Base-by-base conservation (phyloP, 2,888 invertebrate genomes). In the Pycnomerus fuliginosus region DNA sequence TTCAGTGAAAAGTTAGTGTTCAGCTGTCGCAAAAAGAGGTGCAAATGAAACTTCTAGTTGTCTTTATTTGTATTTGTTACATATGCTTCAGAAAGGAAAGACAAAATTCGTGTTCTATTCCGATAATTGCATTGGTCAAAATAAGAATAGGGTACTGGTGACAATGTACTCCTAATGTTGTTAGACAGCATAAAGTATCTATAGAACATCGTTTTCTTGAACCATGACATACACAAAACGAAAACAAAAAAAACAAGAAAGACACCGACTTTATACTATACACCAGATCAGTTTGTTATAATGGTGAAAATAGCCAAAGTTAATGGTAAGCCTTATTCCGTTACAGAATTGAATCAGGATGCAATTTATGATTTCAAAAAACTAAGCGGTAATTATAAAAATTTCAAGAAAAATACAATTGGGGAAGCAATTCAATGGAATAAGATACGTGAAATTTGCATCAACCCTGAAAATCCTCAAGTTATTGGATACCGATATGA, bases 61-160 rank as follows among this genome's bases (percentile, higher is more conserved):
- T 14, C 11, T 27, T 10, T 5, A 29, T 11, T 20, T 37, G 12
- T 37, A 12, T 23, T 20, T 20, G 12, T 4, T n/a, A n/a, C n/a
- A 10, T 24, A 35, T 24, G 25, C 16, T 10, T 16, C 11, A 14
- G 3, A 15, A 44, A 14, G 24, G 40, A 8, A 28, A 31, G 16
- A 25, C 30, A 25, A 14, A n/a, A n/a, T n/a, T 44, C 3, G 7
- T 36, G 23, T 44, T 44, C n/a, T 46, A 46, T 46, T 46, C 43
- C 17, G 46, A 46, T 29, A 46, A 44, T 14, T 46, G 46, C 17
- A 13, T 15, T 7, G 43, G 46, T 2, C 46, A 46, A 22, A 30
- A 46, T 8, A 44, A 46, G 36, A 46, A 46, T 16, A 45, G 37
- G 10, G 30, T 45, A 15, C 31, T 46, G 14, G 3, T 46, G 12